Conservation (phyloP, 2,888 invertebrate species). For the Apoda limacodes region DNA sequence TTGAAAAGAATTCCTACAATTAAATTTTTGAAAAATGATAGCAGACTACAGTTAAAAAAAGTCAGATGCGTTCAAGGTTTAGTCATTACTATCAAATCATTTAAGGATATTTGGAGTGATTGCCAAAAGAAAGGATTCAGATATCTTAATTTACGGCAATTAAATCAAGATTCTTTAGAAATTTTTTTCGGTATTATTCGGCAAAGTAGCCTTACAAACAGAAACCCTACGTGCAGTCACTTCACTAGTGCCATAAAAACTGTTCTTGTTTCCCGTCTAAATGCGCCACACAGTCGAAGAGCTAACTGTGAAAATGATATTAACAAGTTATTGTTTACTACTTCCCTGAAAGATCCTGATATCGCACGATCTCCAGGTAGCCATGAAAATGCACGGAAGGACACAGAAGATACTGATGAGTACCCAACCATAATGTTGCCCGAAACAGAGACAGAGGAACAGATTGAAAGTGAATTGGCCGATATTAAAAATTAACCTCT, state of each 20-base stretch:
- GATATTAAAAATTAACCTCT: constrained; percentile 7
- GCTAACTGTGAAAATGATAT: constrained; percentile 5
- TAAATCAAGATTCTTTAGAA: no score
- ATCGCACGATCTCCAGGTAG: background rate
- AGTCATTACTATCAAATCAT: no score
- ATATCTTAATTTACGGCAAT: no score
- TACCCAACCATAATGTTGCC: no score
- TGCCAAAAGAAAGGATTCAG: no score
- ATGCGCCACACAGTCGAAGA: constrained; percentile 4
- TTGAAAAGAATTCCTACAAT: background rate
- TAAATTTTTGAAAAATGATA: background rate
- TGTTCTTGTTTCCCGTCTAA: constrained; percentile 1
- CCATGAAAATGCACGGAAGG: background rate
- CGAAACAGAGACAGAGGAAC: constrained; percentile 1
- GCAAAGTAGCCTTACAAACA: background rate
- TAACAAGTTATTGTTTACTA: no score
- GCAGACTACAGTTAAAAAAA: background rate
- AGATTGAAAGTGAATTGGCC: constrained; percentile 2
- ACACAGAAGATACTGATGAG: constrained; percentile 1
- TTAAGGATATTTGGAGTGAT: no score
- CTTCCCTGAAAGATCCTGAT: constrained; percentile 1
- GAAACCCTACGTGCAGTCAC: constrained; percentile 7
- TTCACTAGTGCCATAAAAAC: constrained; percentile 5
- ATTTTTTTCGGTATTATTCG: background rate
- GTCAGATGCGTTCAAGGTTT: no score